These are phyloP conservation scores for Platyura marginata DNA, from an alignment of 1,140 invertebrate species.

Conservation along the genomic window DNA sequence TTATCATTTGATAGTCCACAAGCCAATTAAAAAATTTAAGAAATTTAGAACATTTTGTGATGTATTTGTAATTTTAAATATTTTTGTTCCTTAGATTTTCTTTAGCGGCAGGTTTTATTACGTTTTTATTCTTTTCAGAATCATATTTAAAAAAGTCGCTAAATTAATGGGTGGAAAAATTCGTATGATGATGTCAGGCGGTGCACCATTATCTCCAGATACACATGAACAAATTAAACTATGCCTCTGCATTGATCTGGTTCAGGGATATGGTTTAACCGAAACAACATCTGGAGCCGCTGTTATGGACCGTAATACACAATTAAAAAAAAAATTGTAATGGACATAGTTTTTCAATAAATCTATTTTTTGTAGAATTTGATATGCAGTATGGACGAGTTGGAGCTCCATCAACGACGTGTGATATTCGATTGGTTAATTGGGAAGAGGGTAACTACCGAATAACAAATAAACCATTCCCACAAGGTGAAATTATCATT, in stretches of 20 bases:
- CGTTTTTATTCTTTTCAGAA: conserved; percentile 16
- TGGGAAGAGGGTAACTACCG: conserved; percentile 94
- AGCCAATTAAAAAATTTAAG: no score
- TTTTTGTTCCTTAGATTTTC: neutral
- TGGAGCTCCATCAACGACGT: conserved; percentile 72
- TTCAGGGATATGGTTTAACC: conserved; percentile 93
- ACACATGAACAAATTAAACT: conserved; percentile 90
- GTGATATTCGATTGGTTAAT: conserved; percentile 72
- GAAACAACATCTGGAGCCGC: conserved; percentile 90
- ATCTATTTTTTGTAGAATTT: conserved; percentile 8
- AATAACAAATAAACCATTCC: conserved; percentile 74
- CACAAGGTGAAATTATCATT: conserved; percentile 82
- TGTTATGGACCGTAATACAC: conserved; percentile 58
- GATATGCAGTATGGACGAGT: conserved; percentile 49
- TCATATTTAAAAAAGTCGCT: conserved; percentile 62
- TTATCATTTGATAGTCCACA: no score
- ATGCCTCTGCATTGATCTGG: conserved; percentile 76
- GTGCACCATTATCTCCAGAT: conserved; percentile 87
- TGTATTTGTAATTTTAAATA: neutral
- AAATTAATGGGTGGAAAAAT: conserved; percentile 73
- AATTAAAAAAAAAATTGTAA: neutral
- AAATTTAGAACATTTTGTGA: no score
- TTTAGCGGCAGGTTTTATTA: neutral
- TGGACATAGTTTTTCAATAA: conserved; percentile 1
- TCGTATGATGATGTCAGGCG: conserved; percentile 74